A percentile compares a stretch with the other conserved stretches of the same genome.
These are phyloP conservation scores for Ooceraea biroi DNA, from an alignment of 1,140 invertebrate genomes.

Conservation along the genomic window DNA sequence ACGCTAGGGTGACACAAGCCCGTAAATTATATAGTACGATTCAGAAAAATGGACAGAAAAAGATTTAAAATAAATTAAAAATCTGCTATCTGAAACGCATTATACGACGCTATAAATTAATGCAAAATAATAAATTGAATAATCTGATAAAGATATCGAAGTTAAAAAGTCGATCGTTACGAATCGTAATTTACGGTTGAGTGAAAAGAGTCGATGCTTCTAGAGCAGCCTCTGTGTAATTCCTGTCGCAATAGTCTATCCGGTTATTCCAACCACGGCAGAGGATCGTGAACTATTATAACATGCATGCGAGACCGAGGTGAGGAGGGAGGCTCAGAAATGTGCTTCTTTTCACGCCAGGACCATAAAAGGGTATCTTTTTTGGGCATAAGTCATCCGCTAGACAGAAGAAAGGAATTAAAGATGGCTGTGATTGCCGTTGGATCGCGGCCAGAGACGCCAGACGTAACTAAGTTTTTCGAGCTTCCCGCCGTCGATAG, in stretches of 20 bases:
- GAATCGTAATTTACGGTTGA: constrained; percentile 56
- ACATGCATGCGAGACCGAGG: background rate
- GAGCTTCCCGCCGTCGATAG: constrained; percentile 70
- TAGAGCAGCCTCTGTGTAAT: background rate
- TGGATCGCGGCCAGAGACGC: constrained; percentile 78
- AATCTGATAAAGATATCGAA: too few relatives aligned
- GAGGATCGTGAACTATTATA: constrained; percentile 18
- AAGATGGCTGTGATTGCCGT: constrained; percentile 81
- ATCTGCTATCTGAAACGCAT: background rate
- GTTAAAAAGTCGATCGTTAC: background rate
- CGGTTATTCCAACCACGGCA: constrained; percentile 25
- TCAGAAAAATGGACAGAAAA: background rate
- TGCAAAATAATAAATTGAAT: too few relatives aligned
- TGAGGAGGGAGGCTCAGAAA: background rate
- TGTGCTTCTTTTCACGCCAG: constrained; percentile 49
- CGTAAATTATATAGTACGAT: constrained; percentile 30
- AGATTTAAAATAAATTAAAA: background rate
- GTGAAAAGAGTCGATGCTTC: background rate
- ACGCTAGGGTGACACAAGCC: constrained; percentile 53
- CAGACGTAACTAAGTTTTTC: constrained; percentile 78
- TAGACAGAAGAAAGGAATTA: constrained; percentile 81
- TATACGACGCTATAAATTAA: too few relatives aligned
- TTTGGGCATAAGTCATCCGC: constrained; percentile 76
- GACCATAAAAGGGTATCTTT: constrained; percentile 69
- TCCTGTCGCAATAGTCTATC: background rate